These are phyloP conservation scores for Mobula birostris DNA, from an alignment of 2,113 vertebrate species.

Conservation along the genomic window DNA sequence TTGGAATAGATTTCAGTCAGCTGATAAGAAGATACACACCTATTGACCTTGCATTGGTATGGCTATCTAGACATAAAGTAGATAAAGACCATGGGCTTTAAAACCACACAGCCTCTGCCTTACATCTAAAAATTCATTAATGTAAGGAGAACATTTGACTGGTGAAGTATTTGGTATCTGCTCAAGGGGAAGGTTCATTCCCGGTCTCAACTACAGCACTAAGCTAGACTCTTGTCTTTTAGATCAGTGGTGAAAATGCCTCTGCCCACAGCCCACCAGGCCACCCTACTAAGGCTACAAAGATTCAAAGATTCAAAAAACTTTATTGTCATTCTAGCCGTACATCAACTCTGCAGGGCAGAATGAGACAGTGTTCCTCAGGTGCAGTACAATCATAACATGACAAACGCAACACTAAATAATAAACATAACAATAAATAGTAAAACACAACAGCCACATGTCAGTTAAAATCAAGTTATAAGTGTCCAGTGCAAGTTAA, in stretches of 20 bases:
- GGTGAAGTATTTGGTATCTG: neutral
- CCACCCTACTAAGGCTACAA: neutral
- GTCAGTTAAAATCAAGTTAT: no score
- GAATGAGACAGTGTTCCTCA: no score
- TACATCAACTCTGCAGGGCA: no score
- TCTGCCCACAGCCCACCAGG: neutral
- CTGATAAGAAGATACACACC: neutral
- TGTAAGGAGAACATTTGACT: neutral
- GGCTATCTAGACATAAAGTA: no score
- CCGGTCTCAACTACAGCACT: neutral
- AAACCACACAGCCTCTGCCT: neutral
- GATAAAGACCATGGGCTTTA: neutral
- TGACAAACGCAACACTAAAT: no score
- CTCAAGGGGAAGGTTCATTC: neutral
- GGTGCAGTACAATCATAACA: no score
- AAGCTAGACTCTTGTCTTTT: neutral
- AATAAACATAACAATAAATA: no score
- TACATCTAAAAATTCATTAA: neutral
- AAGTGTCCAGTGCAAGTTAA: no score
- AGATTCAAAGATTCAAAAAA: no score
- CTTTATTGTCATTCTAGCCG: no score
- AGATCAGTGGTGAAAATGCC: neutral
- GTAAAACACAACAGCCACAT: no score
- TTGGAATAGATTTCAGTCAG: neutral
- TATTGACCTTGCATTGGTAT: neutral